Base-by-base conservation (phyloP, 2,797 vertebrate species). In the Antrozous pallidus region DNA sequence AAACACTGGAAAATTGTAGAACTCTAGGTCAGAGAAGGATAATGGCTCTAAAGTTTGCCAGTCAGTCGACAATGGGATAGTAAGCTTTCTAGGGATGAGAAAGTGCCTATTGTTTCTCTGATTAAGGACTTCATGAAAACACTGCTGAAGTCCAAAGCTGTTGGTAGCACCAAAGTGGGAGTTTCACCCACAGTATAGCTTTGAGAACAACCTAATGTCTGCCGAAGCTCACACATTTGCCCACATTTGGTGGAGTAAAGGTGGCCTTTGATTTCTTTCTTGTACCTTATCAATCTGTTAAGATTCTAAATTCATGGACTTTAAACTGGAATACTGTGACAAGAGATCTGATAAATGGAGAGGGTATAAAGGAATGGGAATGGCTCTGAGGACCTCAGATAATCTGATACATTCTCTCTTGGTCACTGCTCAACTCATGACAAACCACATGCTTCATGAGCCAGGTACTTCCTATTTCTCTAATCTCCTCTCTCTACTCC, bases 111-210 rank as follows among this genome's bases (percentile, higher is more conserved):
- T 67, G 33, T 20, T 26, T 20, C 4, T 13, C 56, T 73, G 82
- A 47, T 45, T n/a, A 93, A 84, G 90, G 73, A 89, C 65, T 71
- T 82, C 9, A 86, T 86, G 79, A 82, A 42, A 82, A 42, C 31
- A 38, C 16, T 47, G 28, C 24, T 51, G 28, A 83, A 17, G 9
- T 31, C 74, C 36, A 2, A 1, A 75, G 45, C 38, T 86, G 11
- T 17, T 47, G 28, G 1, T 18, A 1, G 24, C 1, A 51, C n/a
- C 54, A 65, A n/a, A 13, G n/a, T 47, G 54, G 75, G 7, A 47
- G 13, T 8, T 56, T 75, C 58, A 47, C 13, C 20, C 36, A 40
- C 0, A 26, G 88, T 20, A 8, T 49, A 56, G 71, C 0, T 13
- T 3, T 8, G 28, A 87, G 31, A 61, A 61, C 51, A 73, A 24